A percentile compares a stretch with the other conserved stretches of the same genome.
Evolutionary conservation across 2,113 vertebrate genomes (phyloP).

Genomic region (Poeciliopsis occidentalis): DNA sequence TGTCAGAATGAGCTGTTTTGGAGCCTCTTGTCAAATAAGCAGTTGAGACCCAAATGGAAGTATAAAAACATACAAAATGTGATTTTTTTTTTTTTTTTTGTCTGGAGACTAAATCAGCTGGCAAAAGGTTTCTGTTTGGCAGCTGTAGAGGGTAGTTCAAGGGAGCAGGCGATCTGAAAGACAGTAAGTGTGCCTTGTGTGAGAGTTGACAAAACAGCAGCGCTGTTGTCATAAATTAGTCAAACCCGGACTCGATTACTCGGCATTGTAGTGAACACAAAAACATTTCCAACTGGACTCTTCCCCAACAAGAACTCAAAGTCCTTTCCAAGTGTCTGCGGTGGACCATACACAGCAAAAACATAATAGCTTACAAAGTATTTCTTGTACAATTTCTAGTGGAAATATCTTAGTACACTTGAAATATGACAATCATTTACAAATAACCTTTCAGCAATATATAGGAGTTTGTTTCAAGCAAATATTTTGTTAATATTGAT

Average conservation of each 20-base stretch:
- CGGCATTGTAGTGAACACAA: not conserved
- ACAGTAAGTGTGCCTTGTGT: not conserved
- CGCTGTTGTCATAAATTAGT: not conserved
- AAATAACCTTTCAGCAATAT: too few species aligned
- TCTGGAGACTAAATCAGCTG: constrained; percentile 50
- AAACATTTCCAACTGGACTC: not conserved
- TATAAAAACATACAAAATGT: too few species aligned
- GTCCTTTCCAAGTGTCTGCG: not conserved
- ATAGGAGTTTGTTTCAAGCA: too few species aligned
- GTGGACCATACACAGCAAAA: too few species aligned
- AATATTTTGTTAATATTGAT: too few species aligned
- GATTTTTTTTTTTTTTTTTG: constrained; percentile 30
- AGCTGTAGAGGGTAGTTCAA: constrained; percentile 50
- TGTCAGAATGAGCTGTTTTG: too few species aligned
- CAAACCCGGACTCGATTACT: not conserved
- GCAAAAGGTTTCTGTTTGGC: constrained; percentile 49
- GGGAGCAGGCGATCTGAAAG: constrained; percentile 12
- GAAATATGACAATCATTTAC: too few species aligned
- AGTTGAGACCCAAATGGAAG: too few species aligned
- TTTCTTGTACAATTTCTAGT: too few species aligned
- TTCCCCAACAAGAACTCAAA: not conserved
- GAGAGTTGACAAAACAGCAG: not conserved
- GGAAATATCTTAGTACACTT: too few species aligned
- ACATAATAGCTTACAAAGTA: too few species aligned
- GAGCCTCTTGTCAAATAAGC: too few species aligned